Evolutionary conservation across 2,888 invertebrate genomes (phyloP), one percentile per base, ranked within the genome.

Genomic region (Phortica okadai): DNA sequence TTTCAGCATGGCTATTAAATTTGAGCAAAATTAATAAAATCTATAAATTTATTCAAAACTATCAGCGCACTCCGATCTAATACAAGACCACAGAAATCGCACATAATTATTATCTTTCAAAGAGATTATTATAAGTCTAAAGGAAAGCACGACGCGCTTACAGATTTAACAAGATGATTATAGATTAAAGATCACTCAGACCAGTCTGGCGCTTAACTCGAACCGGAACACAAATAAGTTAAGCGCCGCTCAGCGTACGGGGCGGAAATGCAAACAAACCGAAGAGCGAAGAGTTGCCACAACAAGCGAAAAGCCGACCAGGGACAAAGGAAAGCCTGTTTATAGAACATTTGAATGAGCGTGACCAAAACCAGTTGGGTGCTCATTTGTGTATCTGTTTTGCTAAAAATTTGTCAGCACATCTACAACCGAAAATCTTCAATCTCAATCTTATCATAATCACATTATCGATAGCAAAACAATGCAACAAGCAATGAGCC

Each of bases 321-420:
- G 16, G 41, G 6, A 62, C 62, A 42, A 41, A 41, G 11, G 67
- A 67, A 33, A 6, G 11, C 14, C 42, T n/a, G 16, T 41, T 67
- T 67, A 14, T 25, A 67, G 41, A 42, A 41, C 41, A 42, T 74
- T 41, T 54, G 54, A 74, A 74, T 73, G 74, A 73, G 69, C 75
- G 74, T 75, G 75, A 45, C 77, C 74, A 74, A 75, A 69, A 14
- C 7, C n/a, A 59, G 16, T 25, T 62, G 56, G 54, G 62, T 74
- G 77, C 56, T 56, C 70, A 44, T 72, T 74, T 58, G 16, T 70
- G 42, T 67, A 10, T 41, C 41, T 70, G 62, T 78, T 73, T 42
- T 64, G 62, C 75, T 74, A 73, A 82, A 81, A 83, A 89, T 90
- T 90, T 90, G 90, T 90, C 90, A 90, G 90, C 90, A 88, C 78